Evolutionary conservation across 2,888 invertebrate genomes (phyloP), one percentile per base, ranked within the genome.

Genomic region (Hermaeophaga mercurialis): DNA sequence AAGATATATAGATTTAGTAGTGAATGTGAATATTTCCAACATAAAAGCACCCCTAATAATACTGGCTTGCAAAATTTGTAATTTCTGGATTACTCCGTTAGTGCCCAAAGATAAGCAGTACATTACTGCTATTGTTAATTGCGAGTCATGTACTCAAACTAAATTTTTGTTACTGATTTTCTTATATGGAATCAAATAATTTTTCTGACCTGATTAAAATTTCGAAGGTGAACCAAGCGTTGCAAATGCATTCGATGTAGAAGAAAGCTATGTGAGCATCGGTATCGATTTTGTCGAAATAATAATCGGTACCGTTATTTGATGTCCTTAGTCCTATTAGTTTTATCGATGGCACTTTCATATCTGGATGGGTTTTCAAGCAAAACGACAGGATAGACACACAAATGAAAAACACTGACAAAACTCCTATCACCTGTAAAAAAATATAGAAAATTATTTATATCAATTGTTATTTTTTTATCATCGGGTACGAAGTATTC

Each of bases 321-420:
- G 90, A 86, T 38, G 88, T 90, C 67, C 84, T 84, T 70, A 93
- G 90, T 61, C 89, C 85, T 72, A 88, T 85, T 80, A 91, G 90
- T 70, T 84, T 83, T 68, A 95, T 90, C 71, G 90, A 87, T 62
- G 96, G 96, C 72, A 94, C 93, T 72, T 96, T 84, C 92, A 97
- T 93, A 80, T 95, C 97, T 64, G 99, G 98, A 80, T 98, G 98
- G 43, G 99, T 99, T 84, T 99, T 99, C 77, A 99, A 86, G 83
- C 99, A 99, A 84, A 99, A 99, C 70, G 98, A 96, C 79, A 98
- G 84, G 78, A 99, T 99, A 68, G 98, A 99, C 68, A 97, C 92
- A 82, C 97, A 95, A 80, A 99, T 98, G 87, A 99, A 99, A 85
- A 98, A 97, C 75, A 99, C 96, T 67, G 97, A 98, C 78, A 97